Evolutionary conservation across 2,113 vertebrate genomes (phyloP).

Genomic region (Nannospalax galili): DNA sequence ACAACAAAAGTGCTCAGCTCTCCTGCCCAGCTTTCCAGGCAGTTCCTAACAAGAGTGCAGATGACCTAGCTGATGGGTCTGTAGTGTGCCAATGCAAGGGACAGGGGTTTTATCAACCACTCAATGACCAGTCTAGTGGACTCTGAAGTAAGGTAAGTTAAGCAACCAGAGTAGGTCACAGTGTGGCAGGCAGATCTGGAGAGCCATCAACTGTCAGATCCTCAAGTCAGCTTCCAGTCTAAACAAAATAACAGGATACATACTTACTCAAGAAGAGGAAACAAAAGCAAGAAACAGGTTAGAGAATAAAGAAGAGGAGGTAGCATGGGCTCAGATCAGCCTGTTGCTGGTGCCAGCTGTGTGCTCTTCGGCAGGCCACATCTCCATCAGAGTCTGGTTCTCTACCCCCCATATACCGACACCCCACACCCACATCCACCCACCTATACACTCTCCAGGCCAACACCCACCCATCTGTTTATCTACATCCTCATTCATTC

Average conservation of each 20-base stretch:
- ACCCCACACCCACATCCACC: no score
- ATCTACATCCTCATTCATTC: no score
- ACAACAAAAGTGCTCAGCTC: not conserved
- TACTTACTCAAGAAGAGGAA: not conserved
- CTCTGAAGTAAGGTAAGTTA: slow-evolving; percentile 29
- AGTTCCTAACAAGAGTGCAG: not conserved
- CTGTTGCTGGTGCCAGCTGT: not conserved
- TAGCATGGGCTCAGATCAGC: not conserved
- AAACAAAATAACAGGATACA: not conserved
- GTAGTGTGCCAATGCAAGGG: not conserved
- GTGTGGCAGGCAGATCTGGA: not conserved
- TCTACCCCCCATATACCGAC: not conserved
- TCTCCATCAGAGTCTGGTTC: not conserved
- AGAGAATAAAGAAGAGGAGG: not conserved
- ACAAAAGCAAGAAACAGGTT: not conserved
- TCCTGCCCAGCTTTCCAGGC: not conserved
- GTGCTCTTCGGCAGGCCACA: not conserved
- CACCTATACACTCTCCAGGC: not conserved
- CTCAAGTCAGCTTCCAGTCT: not conserved
- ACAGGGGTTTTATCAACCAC: slow-evolving; percentile 1
- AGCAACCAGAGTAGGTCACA: not conserved
- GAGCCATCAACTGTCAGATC: not conserved
- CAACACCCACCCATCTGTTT: not conserved
- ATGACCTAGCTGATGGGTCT: not conserved
- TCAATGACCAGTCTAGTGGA: not conserved